Evolutionary conservation across 1,140 invertebrate species (phyloP), one percentile per base, ranked within the genome.

Genomic region (Cydia strobilella): DNA sequence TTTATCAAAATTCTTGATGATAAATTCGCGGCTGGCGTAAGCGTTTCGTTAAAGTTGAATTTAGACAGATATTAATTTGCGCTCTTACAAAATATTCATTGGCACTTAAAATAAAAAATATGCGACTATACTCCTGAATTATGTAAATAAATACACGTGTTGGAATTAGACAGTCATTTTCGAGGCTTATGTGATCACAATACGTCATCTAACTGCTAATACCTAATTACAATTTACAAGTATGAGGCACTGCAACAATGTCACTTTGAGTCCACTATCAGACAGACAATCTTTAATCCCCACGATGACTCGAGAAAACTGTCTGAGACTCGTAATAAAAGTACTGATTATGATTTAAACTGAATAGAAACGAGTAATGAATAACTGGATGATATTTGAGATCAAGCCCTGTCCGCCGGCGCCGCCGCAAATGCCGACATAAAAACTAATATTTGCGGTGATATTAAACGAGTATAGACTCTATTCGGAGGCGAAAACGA

Each of bases 351-450:
- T 88, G 87, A 90, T 90, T 89, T 88, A 91, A 87, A 86, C 80
- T 86, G 85, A 89, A 89, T 89, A 87, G 85, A 86, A 84, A 80
- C 79, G 81, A 80, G 84, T 90, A 90, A 87, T 87, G 84, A 88
- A 90, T 90, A 89, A 91, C 87, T 91, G 86, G 88, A 92, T 92
- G 90, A 92, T 92, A 91, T 89, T 91, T 84, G 86, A 92, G 88
- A 91, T 87, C 85, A 81, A 84, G 85, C 83, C 82, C 83, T 86
- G 85, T 86, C 84, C 83, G 80, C 79, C 88, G 90, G 90, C 90
- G 90, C 90, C 90, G 90, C 85, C 75, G 82, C 80, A 84, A 89
- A 89, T 89, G 83, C 83, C 85, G 80, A 73, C 51, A 51, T 18
- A 84, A 85, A 82, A 79, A 76, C 20, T 42, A 74, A 59, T 76